Conservation (phyloP, 1,140 invertebrate species). For the Steinernema feltiae region DNA sequence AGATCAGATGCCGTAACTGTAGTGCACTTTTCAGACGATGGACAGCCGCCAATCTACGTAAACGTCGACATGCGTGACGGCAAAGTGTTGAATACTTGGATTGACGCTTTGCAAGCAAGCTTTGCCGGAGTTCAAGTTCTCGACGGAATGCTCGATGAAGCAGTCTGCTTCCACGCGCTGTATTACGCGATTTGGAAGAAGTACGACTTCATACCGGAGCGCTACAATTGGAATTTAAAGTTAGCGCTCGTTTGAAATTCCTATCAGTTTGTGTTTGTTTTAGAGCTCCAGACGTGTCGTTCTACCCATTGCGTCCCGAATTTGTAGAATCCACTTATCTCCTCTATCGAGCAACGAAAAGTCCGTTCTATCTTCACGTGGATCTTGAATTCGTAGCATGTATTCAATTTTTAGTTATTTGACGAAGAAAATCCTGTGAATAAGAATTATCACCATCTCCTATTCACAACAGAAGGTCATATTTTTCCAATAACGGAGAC, state of each 20-base stretch:
- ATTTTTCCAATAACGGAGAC: constrained; percentile 64
- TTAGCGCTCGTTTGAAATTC: constrained; percentile 15
- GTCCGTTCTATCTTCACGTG: constrained; percentile 70
- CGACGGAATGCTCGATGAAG: constrained; percentile 69
- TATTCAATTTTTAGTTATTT: constrained; percentile 64
- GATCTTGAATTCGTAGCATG: constrained; percentile 64
- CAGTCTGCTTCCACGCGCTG: constrained; percentile 68
- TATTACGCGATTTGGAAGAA: constrained; percentile 68
- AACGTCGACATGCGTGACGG: constrained; percentile 71
- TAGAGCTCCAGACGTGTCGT: constrained; percentile 65
- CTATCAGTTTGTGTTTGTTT: no score
- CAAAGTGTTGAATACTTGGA: constrained; percentile 66
- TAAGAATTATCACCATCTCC: constrained; percentile 62
- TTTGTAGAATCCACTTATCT: constrained; percentile 69
- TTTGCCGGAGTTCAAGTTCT: constrained; percentile 62
- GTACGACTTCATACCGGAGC: constrained; percentile 67
- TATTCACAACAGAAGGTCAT: constrained; percentile 71
- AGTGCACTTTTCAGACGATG: constrained; percentile 60
- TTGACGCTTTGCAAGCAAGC: constrained; percentile 65
- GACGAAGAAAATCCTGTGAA: constrained; percentile 68
- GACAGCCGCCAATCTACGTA: constrained; percentile 68
- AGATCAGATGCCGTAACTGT: no score
- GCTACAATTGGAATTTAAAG: constrained; percentile 68
- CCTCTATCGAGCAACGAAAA: constrained; percentile 68
- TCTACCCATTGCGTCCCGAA: constrained; percentile 69